Conservation (phyloP, 2,113 vertebrate genomes). For the Cettia cetti region DNA sequence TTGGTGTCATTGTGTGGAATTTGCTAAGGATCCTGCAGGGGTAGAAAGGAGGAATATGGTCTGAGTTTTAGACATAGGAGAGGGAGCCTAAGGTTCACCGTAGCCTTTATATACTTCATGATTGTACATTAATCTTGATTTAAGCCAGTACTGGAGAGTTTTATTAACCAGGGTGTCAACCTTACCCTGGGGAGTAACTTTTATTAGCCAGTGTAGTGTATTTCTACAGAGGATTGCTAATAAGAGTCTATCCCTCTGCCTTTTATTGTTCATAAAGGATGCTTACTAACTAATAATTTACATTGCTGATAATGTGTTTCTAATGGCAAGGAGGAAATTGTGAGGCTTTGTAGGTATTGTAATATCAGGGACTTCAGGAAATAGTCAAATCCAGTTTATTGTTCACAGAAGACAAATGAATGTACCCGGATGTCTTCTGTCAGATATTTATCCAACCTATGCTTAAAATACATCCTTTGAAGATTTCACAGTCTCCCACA, state of each 20-base stretch:
- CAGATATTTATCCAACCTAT: background rate
- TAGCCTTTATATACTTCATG: background rate
- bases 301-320: background rate
- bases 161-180: background rate
- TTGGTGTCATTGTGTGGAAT: background rate
- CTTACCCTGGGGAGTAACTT: background rate
- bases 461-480: background rate
- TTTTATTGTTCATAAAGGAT: background rate
- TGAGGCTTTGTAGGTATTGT: background rate
- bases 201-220: background rate
- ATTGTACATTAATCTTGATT: background rate
- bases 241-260: background rate
- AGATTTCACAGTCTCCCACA: background rate
- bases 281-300: background rate
- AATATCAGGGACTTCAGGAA: background rate
- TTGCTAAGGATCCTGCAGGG: background rate
- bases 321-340: background rate
- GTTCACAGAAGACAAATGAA: background rate
- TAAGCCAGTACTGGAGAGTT: background rate
- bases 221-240: background rate
- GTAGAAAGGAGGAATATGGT: background rate
- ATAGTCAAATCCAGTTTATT: background rate
- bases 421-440: background rate
- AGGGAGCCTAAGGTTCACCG: background rate
- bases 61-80: background rate